These are phyloP conservation scores for Cataglyphis altisquamis DNA, from an alignment of 2,888 invertebrate genomes.

Conservation along the genomic window DNA sequence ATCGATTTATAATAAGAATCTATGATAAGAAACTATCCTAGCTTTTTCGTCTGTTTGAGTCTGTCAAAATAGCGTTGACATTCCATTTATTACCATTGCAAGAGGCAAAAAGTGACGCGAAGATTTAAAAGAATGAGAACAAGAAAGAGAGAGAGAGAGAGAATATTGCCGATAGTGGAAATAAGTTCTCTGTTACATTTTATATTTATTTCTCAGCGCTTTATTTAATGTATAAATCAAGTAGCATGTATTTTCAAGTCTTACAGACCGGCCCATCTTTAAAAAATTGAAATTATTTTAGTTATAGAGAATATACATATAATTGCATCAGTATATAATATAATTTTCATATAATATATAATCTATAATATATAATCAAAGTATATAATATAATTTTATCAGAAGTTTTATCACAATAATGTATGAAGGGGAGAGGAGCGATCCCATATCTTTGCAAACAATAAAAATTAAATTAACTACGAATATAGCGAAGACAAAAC, in stretches of 20 bases:
- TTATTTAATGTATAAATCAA: conserved; percentile 77
- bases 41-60: not conserved
- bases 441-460: not conserved
- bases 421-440: not conserved
- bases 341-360: not conserved
- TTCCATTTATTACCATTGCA: conserved; percentile 31
- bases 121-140: conserved; percentile 5
- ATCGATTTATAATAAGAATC: conserved; percentile 45
- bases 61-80: conserved; percentile 29
- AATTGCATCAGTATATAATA: not conserved
- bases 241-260: conserved; percentile 66
- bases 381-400: not conserved
- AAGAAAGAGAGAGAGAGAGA: conserved; percentile 8
- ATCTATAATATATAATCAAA: no score
- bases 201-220: conserved; percentile 76
- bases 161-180: conserved; percentile 35
- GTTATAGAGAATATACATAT: not conserved
- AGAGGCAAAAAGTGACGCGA: not conserved
- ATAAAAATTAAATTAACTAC: not conserved
- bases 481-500: not conserved
- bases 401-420: not conserved
- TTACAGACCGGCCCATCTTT: conserved; percentile 54
- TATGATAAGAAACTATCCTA: conserved; percentile 4
- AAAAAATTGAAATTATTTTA: conserved; percentile 40
- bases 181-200: conserved; percentile 80